Base-by-base conservation (phyloP, 2,113 vertebrate species). In the Alethe diademata region DNA sequence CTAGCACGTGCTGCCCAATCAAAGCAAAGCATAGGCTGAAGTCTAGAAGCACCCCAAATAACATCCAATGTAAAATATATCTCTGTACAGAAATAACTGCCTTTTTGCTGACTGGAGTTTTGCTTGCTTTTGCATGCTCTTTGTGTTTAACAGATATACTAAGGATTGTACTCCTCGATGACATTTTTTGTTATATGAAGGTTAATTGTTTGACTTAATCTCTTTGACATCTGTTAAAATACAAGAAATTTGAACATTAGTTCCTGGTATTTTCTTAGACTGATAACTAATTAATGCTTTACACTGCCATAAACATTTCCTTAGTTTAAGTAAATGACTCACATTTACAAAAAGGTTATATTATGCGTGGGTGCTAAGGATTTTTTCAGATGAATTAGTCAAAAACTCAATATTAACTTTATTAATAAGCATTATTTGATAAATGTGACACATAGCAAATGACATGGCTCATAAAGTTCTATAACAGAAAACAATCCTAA, bases 271-370 rank as follows among this genome's bases (percentile, higher is more conserved):
- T 79, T 93, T 93, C 69, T 96, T 96, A 95, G 81, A 92, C 87
- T 94, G 93, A 88, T 90, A 96, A 92, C 92, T 97, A 97, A 97
- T 96, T 94, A 93, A 80, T 93, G 64, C 93, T 97, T 97, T 97
- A 94, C 43, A 86, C 40, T 94, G 84, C 35, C 60, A 95, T 96
- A 96, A 97, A 89, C 54, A 95, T 93, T 88, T 96, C 90, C 95
- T 96, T 75, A 91, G 74, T 97, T 96, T 94, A 89, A 94, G 73
- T 66, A 51, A 93, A 88, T 94, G 87, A 97, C 67, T 97, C 85
- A 94, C 51, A 36, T 93, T 94, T 88, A 91, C 47, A 17, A 88
- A 82, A 95, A 96, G 56, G 36, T 94, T 97, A 75, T 97, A 90
- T 78, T 62, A 82, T 89, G 64, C 14, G 58, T 93, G 71, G 64